phyloP scores from a whole-genome alignment of 2,888 invertebrate genomes.

The Anticlea derivata region DNA sequence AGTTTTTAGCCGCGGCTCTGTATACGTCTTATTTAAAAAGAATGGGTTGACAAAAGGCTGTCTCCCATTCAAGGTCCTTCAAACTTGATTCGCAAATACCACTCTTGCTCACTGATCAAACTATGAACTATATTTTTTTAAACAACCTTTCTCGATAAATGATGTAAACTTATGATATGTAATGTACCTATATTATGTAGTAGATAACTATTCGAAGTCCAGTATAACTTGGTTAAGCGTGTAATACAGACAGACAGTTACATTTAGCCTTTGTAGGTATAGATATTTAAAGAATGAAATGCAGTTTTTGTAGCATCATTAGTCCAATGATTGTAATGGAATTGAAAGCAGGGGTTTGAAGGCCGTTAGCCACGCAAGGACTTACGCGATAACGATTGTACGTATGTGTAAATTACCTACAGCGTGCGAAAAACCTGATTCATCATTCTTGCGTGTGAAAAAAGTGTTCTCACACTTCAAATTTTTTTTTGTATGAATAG shows the following conservation, averaged over 20 bases:
- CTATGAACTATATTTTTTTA: too few relatives aligned
- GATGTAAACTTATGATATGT: too few relatives aligned
- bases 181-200: too few relatives aligned
- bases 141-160: too few relatives aligned
- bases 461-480: constrained; percentile 15
- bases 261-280: background rate
- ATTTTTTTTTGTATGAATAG: too few relatives aligned
- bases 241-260: background rate
- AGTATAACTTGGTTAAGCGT: too few relatives aligned
- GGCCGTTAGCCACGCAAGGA: constrained; percentile 17
- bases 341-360: constrained; percentile 23
- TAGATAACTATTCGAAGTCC: too few relatives aligned
- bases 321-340: constrained; percentile 14
- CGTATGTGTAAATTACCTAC: background rate
- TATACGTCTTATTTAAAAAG: background rate
- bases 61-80: too few relatives aligned
- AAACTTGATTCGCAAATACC: too few relatives aligned
- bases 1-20: background rate
- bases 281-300: constrained; percentile 1
- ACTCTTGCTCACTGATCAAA: too few relatives aligned
- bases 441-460: constrained; percentile 19
- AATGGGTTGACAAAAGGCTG: too few relatives aligned
- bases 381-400: constrained; percentile 15
- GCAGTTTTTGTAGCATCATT: constrained; percentile 14
- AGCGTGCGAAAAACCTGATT: constrained; percentile 20